Conservation (phyloP, 2,797 vertebrate genomes). For the Oryzias dopingdopingensis region DNA sequence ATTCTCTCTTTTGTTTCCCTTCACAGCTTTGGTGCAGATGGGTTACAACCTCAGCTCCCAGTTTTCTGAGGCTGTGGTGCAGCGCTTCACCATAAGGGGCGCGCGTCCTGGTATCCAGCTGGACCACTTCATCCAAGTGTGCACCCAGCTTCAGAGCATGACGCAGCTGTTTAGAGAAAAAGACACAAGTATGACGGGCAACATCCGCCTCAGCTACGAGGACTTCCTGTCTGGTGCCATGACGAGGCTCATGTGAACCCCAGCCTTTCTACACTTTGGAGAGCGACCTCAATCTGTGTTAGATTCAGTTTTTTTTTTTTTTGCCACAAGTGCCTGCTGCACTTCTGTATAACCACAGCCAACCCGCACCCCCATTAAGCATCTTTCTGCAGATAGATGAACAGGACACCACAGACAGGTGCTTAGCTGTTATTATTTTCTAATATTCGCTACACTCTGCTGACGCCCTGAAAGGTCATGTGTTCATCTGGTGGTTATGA, state of each 20-base stretch:
- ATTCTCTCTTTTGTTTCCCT: neutral
- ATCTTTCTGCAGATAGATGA: too few species aligned
- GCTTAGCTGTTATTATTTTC: too few species aligned
- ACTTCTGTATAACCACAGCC: neutral
- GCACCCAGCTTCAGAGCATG: conserved; percentile 91
- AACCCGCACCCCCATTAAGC: too few species aligned
- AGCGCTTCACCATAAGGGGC: conserved; percentile 61
- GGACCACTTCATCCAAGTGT: conserved; percentile 94
- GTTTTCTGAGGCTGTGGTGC: conserved; percentile 86
- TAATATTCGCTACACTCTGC: too few species aligned
- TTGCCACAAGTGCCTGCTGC: conserved; percentile 7
- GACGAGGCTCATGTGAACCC: conserved; percentile 83
- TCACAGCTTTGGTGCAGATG: conserved; percentile 90
- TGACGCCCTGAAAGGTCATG: too few species aligned
- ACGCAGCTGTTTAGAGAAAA: conserved; percentile 90
- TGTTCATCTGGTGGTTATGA: too few species aligned
- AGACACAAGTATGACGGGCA: conserved; percentile 84
- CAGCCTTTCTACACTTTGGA: neutral
- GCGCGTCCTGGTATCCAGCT: conserved; percentile 81
- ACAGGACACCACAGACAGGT: too few species aligned
- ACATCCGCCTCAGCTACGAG: conserved; percentile 86
- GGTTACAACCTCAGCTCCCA: conserved; percentile 95
- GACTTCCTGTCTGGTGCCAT: conserved; percentile 88
- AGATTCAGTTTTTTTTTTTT: neutral
- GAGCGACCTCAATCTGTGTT: too few species aligned